phyloP scores from a whole-genome alignment of 35 echinoderm and acorn worm species.

The Lytechinus pictus region DNA sequence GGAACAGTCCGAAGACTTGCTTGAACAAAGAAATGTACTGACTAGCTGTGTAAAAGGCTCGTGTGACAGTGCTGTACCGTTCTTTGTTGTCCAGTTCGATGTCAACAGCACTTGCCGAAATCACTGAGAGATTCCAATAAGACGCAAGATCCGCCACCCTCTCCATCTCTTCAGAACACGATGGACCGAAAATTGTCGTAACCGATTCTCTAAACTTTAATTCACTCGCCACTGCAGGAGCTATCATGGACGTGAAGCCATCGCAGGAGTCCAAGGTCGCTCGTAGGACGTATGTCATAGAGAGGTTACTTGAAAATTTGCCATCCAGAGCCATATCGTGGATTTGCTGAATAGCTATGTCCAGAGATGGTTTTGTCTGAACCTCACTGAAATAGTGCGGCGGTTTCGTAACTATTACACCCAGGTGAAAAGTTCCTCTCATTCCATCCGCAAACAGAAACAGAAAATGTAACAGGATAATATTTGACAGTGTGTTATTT shows the following conservation, averaged over 20 bases:
- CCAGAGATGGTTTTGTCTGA: background rate
- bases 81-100: conserved; percentile 27
- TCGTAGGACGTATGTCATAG: background rate
- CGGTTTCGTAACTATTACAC: background rate
- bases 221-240: conserved; percentile 2
- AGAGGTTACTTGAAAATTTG: background rate
- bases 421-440: background rate
- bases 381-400: conserved; percentile 23
- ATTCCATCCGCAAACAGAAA: background rate
- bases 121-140: conserved; percentile 43
- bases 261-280: background rate
- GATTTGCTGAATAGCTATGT: conserved; percentile 4
- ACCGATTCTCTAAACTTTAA: background rate
- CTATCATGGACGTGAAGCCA: background rate
- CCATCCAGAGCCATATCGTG: background rate
- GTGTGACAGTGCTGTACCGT: conserved; percentile 23
- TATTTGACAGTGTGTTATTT: background rate
- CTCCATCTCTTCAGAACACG: conserved; percentile 15
- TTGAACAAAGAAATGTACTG: background rate
- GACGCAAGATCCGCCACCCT: conserved; percentile 36
- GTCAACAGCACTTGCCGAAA: conserved; percentile 5
- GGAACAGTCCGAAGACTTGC: background rate
- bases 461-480: background rate
- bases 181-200: conserved; percentile 18
- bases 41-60: background rate